Evolutionary conservation across 2,113 vertebrate species (phyloP), one percentile per base, ranked within the genome.

Genomic region (Pachypanchax playfairii): DNA sequence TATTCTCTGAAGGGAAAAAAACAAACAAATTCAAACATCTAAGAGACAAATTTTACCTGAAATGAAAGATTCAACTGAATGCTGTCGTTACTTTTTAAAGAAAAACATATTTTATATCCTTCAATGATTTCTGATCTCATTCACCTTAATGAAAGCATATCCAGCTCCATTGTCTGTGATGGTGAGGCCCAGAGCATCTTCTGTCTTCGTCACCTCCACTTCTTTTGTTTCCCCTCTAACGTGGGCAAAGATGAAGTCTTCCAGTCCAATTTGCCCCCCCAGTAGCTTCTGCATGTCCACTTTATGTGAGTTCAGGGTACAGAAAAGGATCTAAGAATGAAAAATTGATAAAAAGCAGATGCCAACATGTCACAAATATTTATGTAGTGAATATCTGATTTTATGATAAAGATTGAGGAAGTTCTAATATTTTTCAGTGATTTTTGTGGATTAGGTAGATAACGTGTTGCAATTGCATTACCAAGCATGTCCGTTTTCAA

Each of bases 261-360:
- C 97, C 83, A 98, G 83, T 5, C 97, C 97, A 0, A 98, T 99
- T 91, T 99, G 97, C 0, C 97, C 97, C 0, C 97, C 97, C 51
- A 99, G 86, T 1, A 98, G 90, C 80, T 96, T 98, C 90, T 95
- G 96, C 97, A 99, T 99, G 89, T 99, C 97, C 67, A 98, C 96
- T 54, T 98, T 98, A 78, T 98, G 96, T 0, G 97, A 97, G 86
- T 98, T 98, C 26, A 98, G 91, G 5, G 97, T 99, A 79, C 97
- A 99, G 78, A 99, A 99, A 13, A 99, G 86, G 79, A 99, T 99
- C 97, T 99, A 86, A 24, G 20, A 18, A 28, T 10, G 28, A 1
- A 14, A 21, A 10, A 65, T 38, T 0, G 20, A 35, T 2, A 10
- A 35, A n/a, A 36, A 51, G 11, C n/a, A 11, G 33, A 35, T 35